Percentiles rank a stretch among this genome's conserved stretches.
These are phyloP conservation scores for Cinclus mexicanus DNA, from an alignment of 2,113 vertebrate species.

Conservation along the genomic window DNA sequence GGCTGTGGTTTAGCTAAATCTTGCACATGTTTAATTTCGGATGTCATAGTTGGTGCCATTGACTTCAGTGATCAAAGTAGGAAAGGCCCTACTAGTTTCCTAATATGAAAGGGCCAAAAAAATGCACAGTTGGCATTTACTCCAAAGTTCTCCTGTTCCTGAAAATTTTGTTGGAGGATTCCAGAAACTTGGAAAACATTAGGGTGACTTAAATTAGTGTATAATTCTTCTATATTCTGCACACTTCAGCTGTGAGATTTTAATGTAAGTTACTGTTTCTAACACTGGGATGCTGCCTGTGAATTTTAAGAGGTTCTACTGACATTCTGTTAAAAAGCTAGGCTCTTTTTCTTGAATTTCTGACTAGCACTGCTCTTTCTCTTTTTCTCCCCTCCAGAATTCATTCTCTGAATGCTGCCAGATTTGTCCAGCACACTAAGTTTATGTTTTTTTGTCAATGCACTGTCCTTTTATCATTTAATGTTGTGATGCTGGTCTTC, in stretches of 20 bases:
- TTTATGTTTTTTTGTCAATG: background rate
- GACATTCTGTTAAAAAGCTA: background rate
- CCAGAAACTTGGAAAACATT: background rate
- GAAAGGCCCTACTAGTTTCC: background rate
- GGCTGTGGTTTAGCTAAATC: background rate
- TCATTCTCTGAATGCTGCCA: background rate
- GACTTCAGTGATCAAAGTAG: background rate
- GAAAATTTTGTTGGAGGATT: background rate
- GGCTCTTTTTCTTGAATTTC: background rate
- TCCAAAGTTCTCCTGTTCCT: background rate
- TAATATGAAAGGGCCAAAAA: background rate
- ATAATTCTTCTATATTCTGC: background rate
- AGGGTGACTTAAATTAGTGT: background rate
- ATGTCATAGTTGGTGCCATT: background rate
- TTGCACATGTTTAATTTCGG: background rate
- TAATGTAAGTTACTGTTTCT: background rate
- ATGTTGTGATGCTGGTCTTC: background rate
- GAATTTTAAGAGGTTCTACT: background rate
- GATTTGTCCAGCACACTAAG: background rate
- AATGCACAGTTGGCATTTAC: background rate
- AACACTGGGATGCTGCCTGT: background rate
- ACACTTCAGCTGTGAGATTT: background rate
- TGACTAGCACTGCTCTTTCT: background rate
- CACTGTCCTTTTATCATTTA: background rate
- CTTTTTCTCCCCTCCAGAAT: background rate